Base-by-base conservation (phyloP, 2,797 vertebrate genomes). In the Schizopygopsis pylzovi region DNA sequence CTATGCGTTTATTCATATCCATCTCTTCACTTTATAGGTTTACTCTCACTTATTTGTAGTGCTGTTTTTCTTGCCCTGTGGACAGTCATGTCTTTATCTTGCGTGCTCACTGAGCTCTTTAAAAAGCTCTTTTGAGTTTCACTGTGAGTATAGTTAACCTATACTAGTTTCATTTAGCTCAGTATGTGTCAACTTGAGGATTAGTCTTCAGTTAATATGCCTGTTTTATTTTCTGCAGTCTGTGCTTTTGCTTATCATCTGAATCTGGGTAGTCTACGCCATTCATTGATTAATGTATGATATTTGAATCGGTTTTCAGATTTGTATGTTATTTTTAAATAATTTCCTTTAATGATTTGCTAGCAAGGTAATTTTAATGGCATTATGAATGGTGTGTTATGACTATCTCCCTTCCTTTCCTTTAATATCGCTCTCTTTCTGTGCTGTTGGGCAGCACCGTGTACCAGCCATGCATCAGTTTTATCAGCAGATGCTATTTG, bases 401-500 rank as follows among this genome's bases (percentile, higher is more conserved):
- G 41, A 83, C 75, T 63, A 70, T 45, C 15, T 72, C 47, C n/a
- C 43, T 86, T 77, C 75, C 12, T 78, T 78, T 87, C 25, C 87
- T 68, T 78, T 81, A 61, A 75, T 49, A 77, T 22, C 15, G 6
- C 45, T 88, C 49, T 84, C 79, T 90, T 72, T 90, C 86, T 88
- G 82, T 79, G 84, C 86, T 84, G 88, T 88, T 91, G 81, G 75
- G 86, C 85, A 82, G 78, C 88, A 91, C 83, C 85, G 80, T 91
- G 90, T 90, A 87, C 49, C 90, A 88, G 83, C 88, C 86, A 82
- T 82, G 82, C 81, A 84, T 87, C 41, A 43, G 76, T 88, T 82
- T 86, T 89, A 87, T 91, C 87, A 92, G 88, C 87, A 93, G 85
- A 87, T 90, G 92, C 91, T 88, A 90, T 85, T 84, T 90, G 88